A percentile compares a stretch with the other conserved stretches of the same genome.
These are phyloP conservation scores for Esox lucius DNA, from an alignment of 2,797 vertebrate species.

Conservation along the genomic window DNA sequence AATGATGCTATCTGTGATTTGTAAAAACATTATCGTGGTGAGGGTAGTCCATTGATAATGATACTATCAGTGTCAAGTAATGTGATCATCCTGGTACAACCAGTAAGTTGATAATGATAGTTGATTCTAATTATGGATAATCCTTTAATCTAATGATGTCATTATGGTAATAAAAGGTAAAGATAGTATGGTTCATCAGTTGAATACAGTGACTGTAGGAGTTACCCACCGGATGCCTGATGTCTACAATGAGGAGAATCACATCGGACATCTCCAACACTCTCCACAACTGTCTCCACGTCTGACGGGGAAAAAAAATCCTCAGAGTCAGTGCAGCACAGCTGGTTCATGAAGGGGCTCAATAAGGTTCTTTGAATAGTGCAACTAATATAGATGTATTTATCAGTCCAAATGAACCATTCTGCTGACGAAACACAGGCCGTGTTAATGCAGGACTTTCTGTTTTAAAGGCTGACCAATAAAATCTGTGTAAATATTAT, in stretches of 20 bases:
- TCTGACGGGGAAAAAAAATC: slow-evolving; percentile 66
- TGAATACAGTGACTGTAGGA: background rate
- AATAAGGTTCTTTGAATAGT: background rate
- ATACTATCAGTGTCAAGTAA: too few species aligned
- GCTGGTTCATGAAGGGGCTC: background rate
- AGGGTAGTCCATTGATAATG: too few species aligned
- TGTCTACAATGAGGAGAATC: slow-evolving; percentile 88
- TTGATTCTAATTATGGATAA: too few species aligned
- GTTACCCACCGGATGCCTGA: slow-evolving; percentile 86
- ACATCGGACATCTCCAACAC: slow-evolving; percentile 95
- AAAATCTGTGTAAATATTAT: too few species aligned
- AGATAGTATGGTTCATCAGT: background rate
- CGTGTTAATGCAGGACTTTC: too few species aligned
- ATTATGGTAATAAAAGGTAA: background rate
- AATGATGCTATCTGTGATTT: too few species aligned
- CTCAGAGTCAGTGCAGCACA: background rate
- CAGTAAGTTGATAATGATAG: too few species aligned
- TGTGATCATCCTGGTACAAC: too few species aligned
- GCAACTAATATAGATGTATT: background rate
- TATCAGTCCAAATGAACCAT: background rate
- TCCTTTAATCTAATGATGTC: too few species aligned
- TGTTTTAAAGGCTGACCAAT: too few species aligned
- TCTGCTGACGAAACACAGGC: too few species aligned
- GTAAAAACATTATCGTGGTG: too few species aligned
- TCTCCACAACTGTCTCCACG: slow-evolving; percentile 93